A percentile compares a stretch with the other conserved stretches of the same genome.
Evolutionary conservation across 2,888 invertebrate genomes (phyloP).

Genomic region (Tetanocera ferruginea): DNA sequence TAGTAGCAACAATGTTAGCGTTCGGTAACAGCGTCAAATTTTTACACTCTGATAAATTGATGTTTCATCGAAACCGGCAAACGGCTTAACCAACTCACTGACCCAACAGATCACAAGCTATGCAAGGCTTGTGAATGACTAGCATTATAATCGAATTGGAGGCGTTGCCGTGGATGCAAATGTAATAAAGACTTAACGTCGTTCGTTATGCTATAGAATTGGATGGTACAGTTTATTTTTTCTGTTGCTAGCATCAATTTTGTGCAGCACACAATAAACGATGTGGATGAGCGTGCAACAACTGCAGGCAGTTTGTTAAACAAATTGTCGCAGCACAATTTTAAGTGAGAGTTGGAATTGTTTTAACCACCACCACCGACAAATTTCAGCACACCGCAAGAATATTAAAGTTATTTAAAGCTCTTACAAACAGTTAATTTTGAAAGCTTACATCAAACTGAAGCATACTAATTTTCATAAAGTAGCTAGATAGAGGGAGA

Average conservation of each 20-base stretch:
- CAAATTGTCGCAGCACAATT: neutral
- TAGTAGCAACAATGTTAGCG: neutral
- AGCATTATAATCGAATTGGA: constrained; percentile 32
- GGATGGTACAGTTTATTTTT: neutral
- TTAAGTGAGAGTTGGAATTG: neutral
- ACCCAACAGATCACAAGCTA: neutral
- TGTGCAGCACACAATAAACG: neutral
- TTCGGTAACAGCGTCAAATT: neutral
- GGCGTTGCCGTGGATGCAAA: constrained; percentile 26
- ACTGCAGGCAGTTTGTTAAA: constrained; percentile 31
- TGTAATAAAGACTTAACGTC: constrained; percentile 26
- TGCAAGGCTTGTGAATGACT: constrained; percentile 4
- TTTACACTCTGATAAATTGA: constrained; percentile 15
- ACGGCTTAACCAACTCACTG: neutral
- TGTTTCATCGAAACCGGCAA: neutral
- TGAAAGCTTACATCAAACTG: too few species aligned
- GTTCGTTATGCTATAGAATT: neutral
- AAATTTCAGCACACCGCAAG: too few species aligned
- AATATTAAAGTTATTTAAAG: too few species aligned
- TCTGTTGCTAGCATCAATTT: neutral
- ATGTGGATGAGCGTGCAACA: constrained; percentile 1
- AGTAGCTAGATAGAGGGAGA: neutral
- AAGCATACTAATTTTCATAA: too few species aligned
- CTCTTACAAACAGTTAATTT: too few species aligned
- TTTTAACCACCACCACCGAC: neutral